Evolutionary conservation across 1,140 invertebrate species (phyloP).

Genomic region (Tribolium castaneum): DNA sequence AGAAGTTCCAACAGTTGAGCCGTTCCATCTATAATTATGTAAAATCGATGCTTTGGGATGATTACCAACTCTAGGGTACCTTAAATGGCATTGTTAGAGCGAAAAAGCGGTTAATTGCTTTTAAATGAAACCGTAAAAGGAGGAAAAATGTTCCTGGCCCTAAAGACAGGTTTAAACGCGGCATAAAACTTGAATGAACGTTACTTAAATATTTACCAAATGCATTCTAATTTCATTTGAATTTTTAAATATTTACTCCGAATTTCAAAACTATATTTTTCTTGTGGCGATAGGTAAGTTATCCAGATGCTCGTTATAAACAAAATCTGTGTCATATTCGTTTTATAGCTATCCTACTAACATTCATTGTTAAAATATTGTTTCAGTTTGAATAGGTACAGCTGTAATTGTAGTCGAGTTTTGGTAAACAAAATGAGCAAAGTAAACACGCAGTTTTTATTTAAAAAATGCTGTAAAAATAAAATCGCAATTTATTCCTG

Average conservation of each 20-base stretch:
- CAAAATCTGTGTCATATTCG: conserved; percentile 11
- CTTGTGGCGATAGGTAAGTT: conserved; percentile 1
- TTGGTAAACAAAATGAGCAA: too few relatives aligned
- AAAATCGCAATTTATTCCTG: neutral
- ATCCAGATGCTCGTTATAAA: conserved; percentile 15
- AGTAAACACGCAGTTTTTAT: too few relatives aligned
- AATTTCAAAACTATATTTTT: conserved; percentile 25
- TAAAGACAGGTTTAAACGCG: too few relatives aligned
- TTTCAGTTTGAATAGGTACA: neutral
- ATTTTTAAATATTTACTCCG: conserved; percentile 24
- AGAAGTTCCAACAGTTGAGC: neutral
- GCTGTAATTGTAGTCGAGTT: too few relatives aligned
- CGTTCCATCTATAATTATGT: neutral
- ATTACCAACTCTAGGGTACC: neutral
- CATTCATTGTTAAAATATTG: neutral
- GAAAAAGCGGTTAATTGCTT: neutral
- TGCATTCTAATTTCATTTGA: conserved; percentile 33
- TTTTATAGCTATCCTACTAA: neutral
- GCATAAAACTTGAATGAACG: neutral
- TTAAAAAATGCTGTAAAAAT: too few relatives aligned
- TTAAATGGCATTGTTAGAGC: neutral
- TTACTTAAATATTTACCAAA: neutral
- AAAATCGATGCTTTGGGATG: neutral
- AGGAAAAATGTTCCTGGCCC: neutral
- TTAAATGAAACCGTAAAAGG: neutral